Conservation (phyloP, 2,113 vertebrate species). For the Ondatra zibethicus region DNA sequence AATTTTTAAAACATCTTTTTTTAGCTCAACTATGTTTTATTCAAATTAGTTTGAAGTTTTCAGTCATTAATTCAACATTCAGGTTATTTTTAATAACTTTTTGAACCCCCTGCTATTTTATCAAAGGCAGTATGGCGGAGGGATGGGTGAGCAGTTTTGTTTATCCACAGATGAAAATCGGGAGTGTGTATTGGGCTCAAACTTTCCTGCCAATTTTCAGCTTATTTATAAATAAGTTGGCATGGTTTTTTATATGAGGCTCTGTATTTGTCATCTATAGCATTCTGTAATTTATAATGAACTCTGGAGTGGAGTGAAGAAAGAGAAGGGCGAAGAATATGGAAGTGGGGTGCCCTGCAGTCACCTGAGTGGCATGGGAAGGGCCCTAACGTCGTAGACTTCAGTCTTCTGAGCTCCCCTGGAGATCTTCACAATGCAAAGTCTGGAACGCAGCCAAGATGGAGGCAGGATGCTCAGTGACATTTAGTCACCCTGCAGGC, state of each 20-base stretch:
- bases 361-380: background rate
- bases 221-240: background rate
- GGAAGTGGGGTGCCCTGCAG: background rate
- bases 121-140: background rate
- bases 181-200: accelerated
- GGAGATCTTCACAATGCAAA: background rate
- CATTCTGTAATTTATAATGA: background rate
- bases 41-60: background rate
- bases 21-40: background rate
- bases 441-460: background rate
- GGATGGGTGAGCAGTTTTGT: too few species aligned
- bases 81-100: background rate
- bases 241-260: background rate
- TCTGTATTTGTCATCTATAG: background rate
- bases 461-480: background rate
- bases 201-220: background rate
- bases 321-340: accelerated
- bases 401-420: accelerated
- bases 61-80: background rate
- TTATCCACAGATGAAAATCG: background rate
- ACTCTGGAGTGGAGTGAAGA: accelerated
- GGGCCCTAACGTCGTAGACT: too few species aligned
- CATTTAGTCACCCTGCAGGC: background rate
- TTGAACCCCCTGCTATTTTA: background rate
- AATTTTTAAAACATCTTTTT: background rate